phyloP scores from a whole-genome alignment of 2,888 invertebrate genomes.

The Dione vanillae region DNA sequence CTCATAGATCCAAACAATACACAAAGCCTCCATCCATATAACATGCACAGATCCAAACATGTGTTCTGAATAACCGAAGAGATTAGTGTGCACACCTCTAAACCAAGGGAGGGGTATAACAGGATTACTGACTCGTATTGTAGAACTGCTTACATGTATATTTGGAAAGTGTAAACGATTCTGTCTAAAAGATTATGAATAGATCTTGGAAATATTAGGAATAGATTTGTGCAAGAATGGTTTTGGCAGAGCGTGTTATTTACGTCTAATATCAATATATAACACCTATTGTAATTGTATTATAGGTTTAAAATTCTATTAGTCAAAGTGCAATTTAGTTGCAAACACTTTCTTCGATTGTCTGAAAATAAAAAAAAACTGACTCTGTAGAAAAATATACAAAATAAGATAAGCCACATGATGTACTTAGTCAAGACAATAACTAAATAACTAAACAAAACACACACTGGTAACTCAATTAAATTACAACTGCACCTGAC shows the following conservation, averaged over 20 bases:
- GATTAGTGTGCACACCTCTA: constrained; percentile 58
- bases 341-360: background rate
- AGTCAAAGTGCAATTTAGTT: too few species aligned
- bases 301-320: too few species aligned
- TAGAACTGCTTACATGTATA: constrained; percentile 22
- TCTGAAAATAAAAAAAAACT: background rate
- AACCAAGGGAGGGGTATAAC: constrained; percentile 52
- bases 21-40: constrained; percentile 15
- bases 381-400: background rate
- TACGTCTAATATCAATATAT: background rate
- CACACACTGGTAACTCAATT: constrained; percentile 29
- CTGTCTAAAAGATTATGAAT: background rate
- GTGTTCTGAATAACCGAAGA: constrained; percentile 60
- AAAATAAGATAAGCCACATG: background rate
- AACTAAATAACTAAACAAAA: constrained; percentile 20
- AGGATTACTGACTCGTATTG: constrained; percentile 47
- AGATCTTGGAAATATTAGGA: background rate
- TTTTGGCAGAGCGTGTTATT: background rate
- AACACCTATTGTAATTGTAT: too few species aligned
- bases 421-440: too few species aligned
- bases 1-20: constrained; percentile 22
- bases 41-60: constrained; percentile 52
- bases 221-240: background rate
- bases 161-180: background rate
- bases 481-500: constrained; percentile 28